Base-by-base conservation (phyloP, 1,140 invertebrate species). In the Daktulosphaira vitifoliae region DNA sequence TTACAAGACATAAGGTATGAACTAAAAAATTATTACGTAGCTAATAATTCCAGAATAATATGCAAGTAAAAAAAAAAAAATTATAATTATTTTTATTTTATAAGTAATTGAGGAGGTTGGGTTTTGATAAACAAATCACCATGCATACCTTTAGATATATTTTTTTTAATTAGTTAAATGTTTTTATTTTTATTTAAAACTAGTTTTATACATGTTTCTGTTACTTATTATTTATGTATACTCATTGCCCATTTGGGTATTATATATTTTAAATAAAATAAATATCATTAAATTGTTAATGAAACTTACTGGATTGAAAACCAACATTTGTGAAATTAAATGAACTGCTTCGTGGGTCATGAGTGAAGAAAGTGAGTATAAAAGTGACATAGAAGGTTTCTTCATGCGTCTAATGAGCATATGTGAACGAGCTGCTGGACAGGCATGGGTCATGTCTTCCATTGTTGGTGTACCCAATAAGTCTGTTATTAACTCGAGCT, bases 271-370 rank as follows among this genome's bases (percentile, higher is more conserved):
- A 33, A 33, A 33, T 52, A 48, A 22, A 16, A n/a, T 48, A 7
- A 16, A 6, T 22, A 22, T 6, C 20, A 48, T 48, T 48, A 4
- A 7, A 23, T 5, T 11, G 20, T 51, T 51, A 13, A 33, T 22
- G 25, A 59, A 68, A 82, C 83, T 86, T 80, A 93, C 92, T 50
- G 96, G 94, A 83, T 98, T 92, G 78, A 98, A 97, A 56, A 94
- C 89, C 44, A 99, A 83, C 93, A 98, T 96, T 80, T 96, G 90
- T 74, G 89, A 92, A n/a, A 96, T 81, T 70, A 99, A 81, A 80
- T 98, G 94, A 62, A 98, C 92, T 62, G 95, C 96, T 80, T 98
- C 96, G 72, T 94, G 93, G 52, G 92, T 96, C 68, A 92, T 92
- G 74, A 96, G 90, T 70, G 83, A 85, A 64, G 89, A 90, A 22